Conservation (phyloP, 1,140 invertebrate genomes). For the Heliconius hermathena region DNA sequence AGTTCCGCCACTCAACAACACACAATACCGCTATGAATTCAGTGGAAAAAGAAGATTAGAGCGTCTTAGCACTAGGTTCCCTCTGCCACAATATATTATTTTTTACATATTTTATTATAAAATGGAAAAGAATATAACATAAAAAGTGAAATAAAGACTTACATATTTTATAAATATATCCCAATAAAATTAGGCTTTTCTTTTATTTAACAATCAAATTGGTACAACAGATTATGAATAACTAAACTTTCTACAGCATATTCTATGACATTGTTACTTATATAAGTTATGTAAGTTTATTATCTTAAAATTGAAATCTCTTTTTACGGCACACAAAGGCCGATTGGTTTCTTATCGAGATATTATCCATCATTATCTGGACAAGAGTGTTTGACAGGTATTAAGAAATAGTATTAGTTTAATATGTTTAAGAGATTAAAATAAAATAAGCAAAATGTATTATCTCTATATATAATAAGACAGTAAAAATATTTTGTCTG, state of each 20-base stretch:
- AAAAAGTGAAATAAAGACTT: background rate
- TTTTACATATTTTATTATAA: too few species aligned
- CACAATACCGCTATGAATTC: too few species aligned
- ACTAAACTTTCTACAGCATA: slow-evolving; percentile 15
- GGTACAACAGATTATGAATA: background rate
- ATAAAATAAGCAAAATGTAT: too few species aligned
- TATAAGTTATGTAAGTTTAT: slow-evolving; percentile 28
- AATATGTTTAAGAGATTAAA: background rate
- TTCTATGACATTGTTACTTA: slow-evolving; percentile 21
- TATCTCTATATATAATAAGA: too few species aligned
- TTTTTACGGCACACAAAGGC: slow-evolving; percentile 3
- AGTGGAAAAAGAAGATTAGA: too few species aligned
- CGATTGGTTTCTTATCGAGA: slow-evolving; percentile 21
- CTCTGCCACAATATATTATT: too few species aligned
- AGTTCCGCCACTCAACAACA: too few species aligned
- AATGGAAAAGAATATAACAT: too few species aligned
- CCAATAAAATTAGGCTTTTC: background rate
- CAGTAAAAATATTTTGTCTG: too few species aligned
- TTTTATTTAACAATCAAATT: background rate
- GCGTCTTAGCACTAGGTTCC: too few species aligned
- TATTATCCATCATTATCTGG: slow-evolving; percentile 25
- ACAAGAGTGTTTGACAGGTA: slow-evolving; percentile 17
- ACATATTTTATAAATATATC: background rate
- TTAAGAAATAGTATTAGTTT: background rate
- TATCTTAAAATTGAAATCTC: slow-evolving; percentile 33